phyloP scores from a whole-genome alignment of 92 coral and sea anemone species.

The Hydrozoanthus gracilis region DNA sequence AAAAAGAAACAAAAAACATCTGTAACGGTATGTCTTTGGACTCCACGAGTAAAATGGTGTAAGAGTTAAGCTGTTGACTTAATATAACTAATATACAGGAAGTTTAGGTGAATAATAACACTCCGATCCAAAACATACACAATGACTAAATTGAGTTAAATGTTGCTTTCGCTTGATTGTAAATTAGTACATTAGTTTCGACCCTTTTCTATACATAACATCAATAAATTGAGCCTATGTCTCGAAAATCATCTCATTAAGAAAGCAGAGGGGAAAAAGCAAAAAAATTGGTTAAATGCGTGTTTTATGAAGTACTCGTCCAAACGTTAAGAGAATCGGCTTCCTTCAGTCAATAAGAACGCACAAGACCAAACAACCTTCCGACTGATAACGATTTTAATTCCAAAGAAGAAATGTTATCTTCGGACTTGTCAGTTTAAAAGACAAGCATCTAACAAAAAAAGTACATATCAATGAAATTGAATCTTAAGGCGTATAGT shows the following conservation, averaged over 20 bases:
- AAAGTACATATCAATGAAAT: neutral
- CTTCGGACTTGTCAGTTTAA: neutral
- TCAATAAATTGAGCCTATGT: too few relatives aligned
- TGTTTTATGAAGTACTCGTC: neutral
- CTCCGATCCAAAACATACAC: neutral
- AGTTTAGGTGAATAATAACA: neutral
- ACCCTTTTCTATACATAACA: neutral
- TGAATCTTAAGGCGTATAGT: slow-evolving; percentile 4
- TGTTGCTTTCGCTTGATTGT: neutral
- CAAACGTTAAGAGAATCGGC: neutral
- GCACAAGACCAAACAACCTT: neutral
- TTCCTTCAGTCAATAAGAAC: neutral
- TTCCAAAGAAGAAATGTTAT: neutral
- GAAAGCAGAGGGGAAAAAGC: neutral
- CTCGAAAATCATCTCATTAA: too few relatives aligned
- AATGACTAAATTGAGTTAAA: neutral
- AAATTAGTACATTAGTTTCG: neutral
- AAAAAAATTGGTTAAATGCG: neutral
- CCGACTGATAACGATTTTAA: neutral
- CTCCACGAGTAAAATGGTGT: neutral
- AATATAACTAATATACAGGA: neutral
- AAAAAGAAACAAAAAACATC: neutral
- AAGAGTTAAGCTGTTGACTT: neutral
- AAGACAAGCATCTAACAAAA: neutral
- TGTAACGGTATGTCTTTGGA: neutral